phyloP scores from a whole-genome alignment of 2,113 vertebrate species.

The Boleophthalmus pectinirostris region DNA sequence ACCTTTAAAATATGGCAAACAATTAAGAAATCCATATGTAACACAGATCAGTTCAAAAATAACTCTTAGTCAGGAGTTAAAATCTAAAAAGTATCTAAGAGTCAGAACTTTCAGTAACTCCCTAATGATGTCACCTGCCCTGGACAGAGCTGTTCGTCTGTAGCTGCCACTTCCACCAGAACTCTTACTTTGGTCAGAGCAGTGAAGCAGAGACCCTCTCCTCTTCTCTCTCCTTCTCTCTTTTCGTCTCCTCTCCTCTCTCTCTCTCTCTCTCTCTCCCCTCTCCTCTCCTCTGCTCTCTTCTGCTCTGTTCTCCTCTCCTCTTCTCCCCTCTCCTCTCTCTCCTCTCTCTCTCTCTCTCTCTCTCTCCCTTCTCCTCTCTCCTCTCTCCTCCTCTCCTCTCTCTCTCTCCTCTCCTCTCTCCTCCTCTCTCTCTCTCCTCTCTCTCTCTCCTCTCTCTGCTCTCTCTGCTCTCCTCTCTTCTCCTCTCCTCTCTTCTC shows the following conservation, averaged over 20 bases:
- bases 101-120: background rate
- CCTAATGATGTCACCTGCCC: background rate
- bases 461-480: constrained; percentile 12
- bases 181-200: constrained; percentile 15
- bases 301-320: background rate
- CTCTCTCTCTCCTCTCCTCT: background rate
- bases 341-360: constrained; percentile 10
- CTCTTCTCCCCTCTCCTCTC: background rate
- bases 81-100: too few species aligned
- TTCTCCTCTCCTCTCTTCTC: background rate
- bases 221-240: background rate
- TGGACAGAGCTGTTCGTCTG: constrained; percentile 1
- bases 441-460: constrained; percentile 3
- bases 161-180: background rate
- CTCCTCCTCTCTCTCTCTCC: too few species aligned
- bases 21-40: too few species aligned
- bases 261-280: background rate
- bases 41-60: too few species aligned
- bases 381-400: background rate
- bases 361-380: too few species aligned
- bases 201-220: constrained; percentile 28
- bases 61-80: too few species aligned
- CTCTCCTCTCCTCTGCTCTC: constrained; percentile 7
- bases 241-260: constrained; percentile 1
- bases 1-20: too few species aligned